Base-by-base conservation (phyloP, 2,797 vertebrate species). In the Adrianichthys oophorus region DNA sequence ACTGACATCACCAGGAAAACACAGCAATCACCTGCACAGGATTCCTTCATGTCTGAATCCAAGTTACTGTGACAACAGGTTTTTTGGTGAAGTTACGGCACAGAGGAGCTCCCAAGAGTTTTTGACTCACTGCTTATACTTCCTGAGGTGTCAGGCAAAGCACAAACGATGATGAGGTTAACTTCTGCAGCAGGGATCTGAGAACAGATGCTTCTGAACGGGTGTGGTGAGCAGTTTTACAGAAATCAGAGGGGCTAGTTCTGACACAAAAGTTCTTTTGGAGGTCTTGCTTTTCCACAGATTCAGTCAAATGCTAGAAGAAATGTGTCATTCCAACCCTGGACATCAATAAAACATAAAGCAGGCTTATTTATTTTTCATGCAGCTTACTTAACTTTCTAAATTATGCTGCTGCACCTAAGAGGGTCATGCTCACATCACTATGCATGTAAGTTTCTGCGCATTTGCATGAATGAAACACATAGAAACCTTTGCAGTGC, bases 11-110 rank as follows among this genome's bases (percentile, higher is more conserved):
- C 76, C 71, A 76, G 67, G 56, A 72, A 70, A 81, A 82, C 78
- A 54, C 16, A 18, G 57, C 57, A 40, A 49, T 37, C 62, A 52
- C 26, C 59, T 59, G 63, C 67, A 53, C 40, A 62, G 59, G 61
- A 59, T 68, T 68, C 21, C 61, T 72, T 62, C 55, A 56, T 74
- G 78, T 74, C 53, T 63, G 51, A 2, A 32, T 5, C 50, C 71
- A 52, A 13, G 83, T 88, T 88, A 70, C 85, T 65, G 3, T 86
- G 85, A 75, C 76, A 85, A 89, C 82, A 48, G 19, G 29, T 56
- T 69, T 56, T 46, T 26, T 5, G 4, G 49, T 47, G 57, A 83
- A 63, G 72, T 72, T 83, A 72, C 76, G 52, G 18, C 67, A 69
- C 60, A 68, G 55, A 81, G 77, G 67, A 74, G 44, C 56, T 80